Percentiles rank a stretch among this genome's conserved stretches.
Evolutionary conservation across 2,113 vertebrate genomes (phyloP).

Genomic region (Rhinoderma darwinii): DNA sequence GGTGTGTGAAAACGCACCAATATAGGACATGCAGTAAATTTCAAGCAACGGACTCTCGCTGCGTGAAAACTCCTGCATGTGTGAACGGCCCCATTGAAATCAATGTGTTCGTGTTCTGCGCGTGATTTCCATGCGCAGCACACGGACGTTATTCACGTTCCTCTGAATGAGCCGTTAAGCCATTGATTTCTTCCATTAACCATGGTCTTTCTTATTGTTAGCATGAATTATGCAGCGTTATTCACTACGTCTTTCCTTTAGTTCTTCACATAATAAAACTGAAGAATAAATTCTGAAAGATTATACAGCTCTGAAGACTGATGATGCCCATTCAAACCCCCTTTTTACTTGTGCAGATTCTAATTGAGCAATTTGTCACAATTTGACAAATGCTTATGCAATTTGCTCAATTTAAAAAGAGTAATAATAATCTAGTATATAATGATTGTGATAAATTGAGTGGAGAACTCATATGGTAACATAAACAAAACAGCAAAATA

Average conservation of each 20-base stretch:
- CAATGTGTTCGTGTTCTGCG: too few species aligned
- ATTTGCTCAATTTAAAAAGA: constrained; percentile 23
- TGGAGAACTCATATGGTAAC: not conserved
- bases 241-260: constrained; percentile 33
- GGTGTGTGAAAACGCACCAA: too few species aligned
- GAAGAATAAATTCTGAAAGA: constrained; percentile 1
- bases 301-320: not conserved
- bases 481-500: constrained; percentile 48
- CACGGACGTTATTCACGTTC: too few species aligned
- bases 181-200: constrained; percentile 2
- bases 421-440: constrained; percentile 51
- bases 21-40: too few species aligned
- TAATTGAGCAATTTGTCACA: constrained; percentile 58
- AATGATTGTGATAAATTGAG: constrained; percentile 55
- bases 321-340: constrained; percentile 1
- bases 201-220: not conserved
- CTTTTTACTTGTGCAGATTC: not conserved
- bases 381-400: constrained; percentile 45
- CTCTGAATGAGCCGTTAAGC: too few species aligned
- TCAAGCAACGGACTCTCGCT: too few species aligned
- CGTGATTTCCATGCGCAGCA: too few species aligned
- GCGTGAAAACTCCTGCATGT: too few species aligned
- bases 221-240: constrained; percentile 24
- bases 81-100: too few species aligned
- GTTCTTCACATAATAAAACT: constrained; percentile 39